Evolutionary conservation across 2,797 vertebrate genomes (phyloP).

Genomic region (Discoglossus pictus): DNA sequence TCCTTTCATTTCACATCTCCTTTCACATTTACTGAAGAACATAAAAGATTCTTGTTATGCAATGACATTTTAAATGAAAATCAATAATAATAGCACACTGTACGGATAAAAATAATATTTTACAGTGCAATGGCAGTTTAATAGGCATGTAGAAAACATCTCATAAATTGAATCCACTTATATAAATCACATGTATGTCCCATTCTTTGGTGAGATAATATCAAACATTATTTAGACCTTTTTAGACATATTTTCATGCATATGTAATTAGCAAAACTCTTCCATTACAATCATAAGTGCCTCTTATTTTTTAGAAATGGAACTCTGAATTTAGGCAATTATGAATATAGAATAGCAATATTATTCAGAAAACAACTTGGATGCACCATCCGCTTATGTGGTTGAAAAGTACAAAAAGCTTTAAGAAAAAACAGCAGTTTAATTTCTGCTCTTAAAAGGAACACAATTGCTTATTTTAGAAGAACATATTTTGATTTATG

Average conservation of each 20-base stretch:
- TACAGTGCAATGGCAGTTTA: neutral
- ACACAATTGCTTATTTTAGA: too few relatives aligned
- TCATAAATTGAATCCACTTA: neutral
- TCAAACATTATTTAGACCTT: constrained; percentile 54
- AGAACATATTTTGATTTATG: too few relatives aligned
- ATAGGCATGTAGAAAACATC: neutral
- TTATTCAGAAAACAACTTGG: constrained; percentile 26
- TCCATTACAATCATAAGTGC: constrained; percentile 2
- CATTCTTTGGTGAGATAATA: constrained; percentile 18
- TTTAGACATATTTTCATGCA: constrained; percentile 32
- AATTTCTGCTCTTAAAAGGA: too few relatives aligned
- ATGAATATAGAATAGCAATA: constrained; percentile 54
- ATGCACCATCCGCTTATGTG: neutral
- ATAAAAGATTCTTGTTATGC: neutral
- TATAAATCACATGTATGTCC: neutral
- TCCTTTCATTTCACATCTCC: constrained; percentile 18
- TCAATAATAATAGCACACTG: constrained; percentile 3
- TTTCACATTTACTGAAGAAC: neutral
- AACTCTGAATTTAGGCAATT: constrained; percentile 59
- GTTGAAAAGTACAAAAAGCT: too few relatives aligned
- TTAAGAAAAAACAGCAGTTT: neutral
- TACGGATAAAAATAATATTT: neutral
- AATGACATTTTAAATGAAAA: neutral
- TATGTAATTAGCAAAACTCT: constrained; percentile 3
- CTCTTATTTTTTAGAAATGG: constrained; percentile 56